phyloP scores from a whole-genome alignment of 2,113 vertebrate species.

The Epinephelus fuscoguttatus region DNA sequence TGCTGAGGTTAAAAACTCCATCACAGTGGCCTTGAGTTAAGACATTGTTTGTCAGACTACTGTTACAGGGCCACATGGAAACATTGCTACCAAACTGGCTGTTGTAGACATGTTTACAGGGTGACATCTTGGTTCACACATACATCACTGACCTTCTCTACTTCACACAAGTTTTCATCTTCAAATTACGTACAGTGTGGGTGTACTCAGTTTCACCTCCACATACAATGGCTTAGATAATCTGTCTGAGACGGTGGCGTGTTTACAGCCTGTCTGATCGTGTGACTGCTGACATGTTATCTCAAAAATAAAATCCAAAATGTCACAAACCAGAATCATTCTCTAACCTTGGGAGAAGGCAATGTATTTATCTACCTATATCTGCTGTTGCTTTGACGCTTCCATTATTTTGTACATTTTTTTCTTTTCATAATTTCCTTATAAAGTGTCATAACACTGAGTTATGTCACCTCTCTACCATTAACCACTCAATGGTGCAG shows the following conservation, averaged over 20 bases:
- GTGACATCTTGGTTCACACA: not conserved
- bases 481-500: constrained; percentile 34
- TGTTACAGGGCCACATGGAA: not conserved
- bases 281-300: not conserved
- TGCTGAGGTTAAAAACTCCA: not conserved
- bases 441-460: constrained; percentile 6
- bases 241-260: not conserved
- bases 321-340: not conserved
- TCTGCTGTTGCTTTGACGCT: not conserved
- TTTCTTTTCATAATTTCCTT: constrained; percentile 3
- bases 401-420: not conserved
- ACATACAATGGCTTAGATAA: not conserved
- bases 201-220: not conserved
- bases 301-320: not conserved
- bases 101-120: not conserved
- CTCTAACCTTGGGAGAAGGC: not conserved
- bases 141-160: not conserved
- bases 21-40: not conserved
- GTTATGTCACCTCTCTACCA: constrained; percentile 19
- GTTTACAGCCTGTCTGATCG: not conserved
- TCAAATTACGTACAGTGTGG: not conserved
- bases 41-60: not conserved
- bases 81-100: not conserved
- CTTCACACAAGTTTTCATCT: not conserved
- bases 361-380: not conserved